Base-by-base conservation (phyloP, 2,888 invertebrate species). In the Cremastinae sp. region DNA sequence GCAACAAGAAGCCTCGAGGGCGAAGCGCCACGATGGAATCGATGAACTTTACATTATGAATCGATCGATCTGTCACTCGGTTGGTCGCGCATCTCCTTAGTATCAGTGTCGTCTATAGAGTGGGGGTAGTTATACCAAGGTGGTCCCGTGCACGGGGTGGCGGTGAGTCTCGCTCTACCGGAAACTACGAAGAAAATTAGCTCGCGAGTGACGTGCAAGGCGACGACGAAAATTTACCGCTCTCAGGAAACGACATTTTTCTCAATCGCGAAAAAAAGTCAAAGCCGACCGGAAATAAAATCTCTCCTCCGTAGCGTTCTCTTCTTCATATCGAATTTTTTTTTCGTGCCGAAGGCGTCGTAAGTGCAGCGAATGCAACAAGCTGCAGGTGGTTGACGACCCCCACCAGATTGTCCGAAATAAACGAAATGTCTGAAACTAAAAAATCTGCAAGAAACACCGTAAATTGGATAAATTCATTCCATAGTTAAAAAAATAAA, bases 1-100 rank as follows among this genome's bases (percentile, higher is more conserved):
- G 18, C 10, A n/a, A 12, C 54, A 22, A 20, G 62, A 61, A 41
- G 10, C 45, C 28, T 36, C 8, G 36, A 20, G 10, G 53, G 49
- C 14, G 47, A 36, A 22, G 38, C 38, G 38, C 54, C 47, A 43
- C 28, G 58, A 34, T 16, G 56, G 66, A 70, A 54, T 71, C 65
- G 65, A 69, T 65, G 65, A 61, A 65, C 70, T 77, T 77, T 61
- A 28, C 5, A 28, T 28, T 28, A 70, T 66, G 47, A 70, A 74
- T 77, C 77, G 56, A 77, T 74, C 61, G 49, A 59, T 61, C 65
- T 70, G 70, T 72, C 72, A 70, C 77, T 74, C 74, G 77, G 61
- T 70, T 36, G 70, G 69, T 72, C 69, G 73, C 76, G 76, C 76
- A 70, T 76, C 70, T 70, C 64, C 73, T 73, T 68, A 45, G 56